These are phyloP conservation scores for Taurulus bubalis DNA, from an alignment of 2,113 vertebrate genomes.

Conservation along the genomic window DNA sequence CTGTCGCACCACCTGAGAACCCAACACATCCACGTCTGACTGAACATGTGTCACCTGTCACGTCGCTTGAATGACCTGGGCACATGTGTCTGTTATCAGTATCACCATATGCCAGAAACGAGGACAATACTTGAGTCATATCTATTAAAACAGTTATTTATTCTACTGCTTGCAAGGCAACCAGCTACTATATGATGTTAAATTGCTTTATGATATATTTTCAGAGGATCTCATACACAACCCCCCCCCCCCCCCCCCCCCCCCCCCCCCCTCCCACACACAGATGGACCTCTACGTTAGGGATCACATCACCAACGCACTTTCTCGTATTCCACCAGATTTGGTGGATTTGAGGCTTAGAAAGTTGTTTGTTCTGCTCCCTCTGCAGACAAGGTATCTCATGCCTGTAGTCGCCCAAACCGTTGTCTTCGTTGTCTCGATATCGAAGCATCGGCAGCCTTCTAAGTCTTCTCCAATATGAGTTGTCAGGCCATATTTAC, in stretches of 20 bases:
- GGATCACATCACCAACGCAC: conserved; percentile 53
- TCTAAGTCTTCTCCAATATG: conserved; percentile 75
- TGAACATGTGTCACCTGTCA: not conserved
- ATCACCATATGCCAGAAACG: not conserved
- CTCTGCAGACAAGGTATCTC: conserved; percentile 68
- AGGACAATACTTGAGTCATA: not conserved
- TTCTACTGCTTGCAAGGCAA: conserved; percentile 5
- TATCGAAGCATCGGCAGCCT: conserved; percentile 63
- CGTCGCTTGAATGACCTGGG: not conserved
- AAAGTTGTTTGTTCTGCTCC: conserved; percentile 67
- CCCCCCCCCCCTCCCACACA: not conserved
- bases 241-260: not conserved
- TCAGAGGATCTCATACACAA: conserved; percentile 14
- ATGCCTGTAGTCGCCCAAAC: conserved; percentile 47
- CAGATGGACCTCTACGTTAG: conserved; percentile 61
- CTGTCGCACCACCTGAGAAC: conserved; percentile 53
- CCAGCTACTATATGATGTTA: not conserved
- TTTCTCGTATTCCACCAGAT: conserved; percentile 61
- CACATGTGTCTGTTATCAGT: conserved; percentile 13
- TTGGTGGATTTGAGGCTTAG: conserved; percentile 67
- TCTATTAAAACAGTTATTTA: not conserved
- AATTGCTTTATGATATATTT: not conserved
- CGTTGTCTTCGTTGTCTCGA: conserved; percentile 61
- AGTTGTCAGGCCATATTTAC: conserved; percentile 79
- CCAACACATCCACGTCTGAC: not conserved